Base-by-base conservation (phyloP, 2,797 vertebrate genomes). In the Galagoides demidoff region DNA sequence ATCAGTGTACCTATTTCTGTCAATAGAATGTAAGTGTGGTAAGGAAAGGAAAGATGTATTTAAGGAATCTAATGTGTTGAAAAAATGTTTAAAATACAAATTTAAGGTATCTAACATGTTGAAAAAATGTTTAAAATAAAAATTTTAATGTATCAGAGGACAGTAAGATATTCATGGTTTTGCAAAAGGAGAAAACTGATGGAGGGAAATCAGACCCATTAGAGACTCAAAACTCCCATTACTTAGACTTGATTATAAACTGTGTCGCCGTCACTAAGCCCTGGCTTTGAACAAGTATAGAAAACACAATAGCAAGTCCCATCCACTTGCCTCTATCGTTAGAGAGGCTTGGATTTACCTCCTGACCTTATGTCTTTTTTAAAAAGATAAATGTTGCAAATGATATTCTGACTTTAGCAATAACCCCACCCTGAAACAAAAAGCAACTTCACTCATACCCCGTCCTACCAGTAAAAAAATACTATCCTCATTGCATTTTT, bases 331-430 rank as follows among this genome's bases (percentile, higher is more conserved):
- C 25, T 87, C 49, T 7, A 31, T 74, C 57, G 43, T 59, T 64
- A 70, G 34, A 59, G 43, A 7, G 61, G 11, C 27, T 79, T 95
- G 49, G 90, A 87, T 87, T 96, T 90, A 78, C 14, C 20, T 73
- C 27, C 49, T 89, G 66, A 78, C 37, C 73, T 71, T 63, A 39
- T 74, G 45, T 73, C 8, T 57, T 83, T 59, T 63, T 31, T 85
- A 74, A 37, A 83, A 74, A 37, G 78, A 23, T 20, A 90, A 88
- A 55, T 81, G 25, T 83, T 59, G 17, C 16, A 95, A 95, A 73
- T 27, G 45, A 37, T 89, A 25, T 87, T 77, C 23, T 92, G 31
- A 81, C n/a, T 77, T 85, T 81, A 90, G 29, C 31, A 29, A 29
- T 22, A n/a, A 31, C 45, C 1, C 31, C 64, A 29, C 31, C 29